Evolutionary conservation across 2,888 invertebrate species (phyloP).

Genomic region (Apamea monoglypha): DNA sequence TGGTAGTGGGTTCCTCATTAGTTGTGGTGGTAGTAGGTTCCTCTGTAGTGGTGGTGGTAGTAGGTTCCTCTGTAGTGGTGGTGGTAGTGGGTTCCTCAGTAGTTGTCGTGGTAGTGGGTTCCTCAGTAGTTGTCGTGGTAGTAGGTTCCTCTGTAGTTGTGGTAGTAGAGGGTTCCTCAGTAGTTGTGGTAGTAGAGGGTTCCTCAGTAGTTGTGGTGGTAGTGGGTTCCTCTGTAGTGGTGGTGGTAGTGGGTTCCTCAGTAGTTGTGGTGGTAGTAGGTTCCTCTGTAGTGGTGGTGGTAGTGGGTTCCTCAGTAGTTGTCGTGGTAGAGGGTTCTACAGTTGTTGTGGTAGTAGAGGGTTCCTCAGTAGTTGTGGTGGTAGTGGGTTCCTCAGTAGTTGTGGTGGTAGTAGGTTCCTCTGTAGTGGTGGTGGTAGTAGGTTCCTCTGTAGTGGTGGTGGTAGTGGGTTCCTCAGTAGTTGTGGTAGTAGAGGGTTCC

Average conservation of each 20-base stretch:
- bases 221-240: background rate
- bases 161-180: background rate
- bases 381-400: background rate
- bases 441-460: slow-evolving; percentile 32
- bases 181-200: background rate
- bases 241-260: background rate
- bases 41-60: slow-evolving; percentile 14
- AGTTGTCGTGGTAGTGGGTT: slow-evolving; percentile 12
- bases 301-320: background rate
- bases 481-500: slow-evolving; percentile 16
- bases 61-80: background rate
- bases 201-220: slow-evolving; percentile 27
- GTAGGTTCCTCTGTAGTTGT: slow-evolving; percentile 17
- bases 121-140: slow-evolving; percentile 15
- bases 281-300: background rate
- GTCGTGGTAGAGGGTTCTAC: background rate
- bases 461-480: background rate
- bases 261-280: background rate
- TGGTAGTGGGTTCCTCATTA: slow-evolving; percentile 14
- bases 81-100: slow-evolving; percentile 26
- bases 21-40: slow-evolving; percentile 17
- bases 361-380: background rate
- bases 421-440: slow-evolving; percentile 25
- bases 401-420: slow-evolving; percentile 11
- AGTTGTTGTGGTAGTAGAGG: background rate